Evolutionary conservation across 2,113 vertebrate species (phyloP), one percentile per base, ranked within the genome.

Genomic region (Strix aluco): DNA sequence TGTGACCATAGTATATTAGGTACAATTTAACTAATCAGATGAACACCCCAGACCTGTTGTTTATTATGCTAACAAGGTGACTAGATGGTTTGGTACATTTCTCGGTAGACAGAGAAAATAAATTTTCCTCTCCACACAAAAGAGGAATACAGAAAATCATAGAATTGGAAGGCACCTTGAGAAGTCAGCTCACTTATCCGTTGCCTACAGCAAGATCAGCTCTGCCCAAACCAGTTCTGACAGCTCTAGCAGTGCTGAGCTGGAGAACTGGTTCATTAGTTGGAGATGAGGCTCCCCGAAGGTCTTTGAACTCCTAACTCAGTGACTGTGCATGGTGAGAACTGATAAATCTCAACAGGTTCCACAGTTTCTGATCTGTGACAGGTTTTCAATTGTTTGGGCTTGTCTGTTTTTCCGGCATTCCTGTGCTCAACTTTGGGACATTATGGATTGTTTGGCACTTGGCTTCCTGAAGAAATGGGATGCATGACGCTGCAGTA

Each of bases 11-110:
- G 17, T 49, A 4, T 70, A 38, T 66, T 74, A 78, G 75, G 58
- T 78, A 92, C 52, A 84, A 55, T 81, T 94, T 93, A 94, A 94
- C 90, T 89, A 59, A 40, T 3, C 19, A 70, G 75, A 69, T 83
- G 22, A 85, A 77, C 47, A 49, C 14, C 38, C 58, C 0, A 2
- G 11, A 62, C 15, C 84, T 83, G 10, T 30, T 17, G 4, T 89
- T 95, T 73, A 25, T 71, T 73, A 32, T 17, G 6, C 38, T 90
- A 63, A 74, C 46, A 78, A 74, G 55, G 30, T 51, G 63, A 47
- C 51, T 65, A 42, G 30, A 44, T 62, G 15, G 13, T 80, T 79
- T 69, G 47, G 32, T 55, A 59, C 36, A 58, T 89, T 89, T 94
- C 44, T 81, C 83, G 79, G 34, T 40, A 77, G 51, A 57, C 32